These are phyloP conservation scores for Syngnathus scovelli DNA, from an alignment of 2,113 vertebrate genomes.

Conservation along the genomic window DNA sequence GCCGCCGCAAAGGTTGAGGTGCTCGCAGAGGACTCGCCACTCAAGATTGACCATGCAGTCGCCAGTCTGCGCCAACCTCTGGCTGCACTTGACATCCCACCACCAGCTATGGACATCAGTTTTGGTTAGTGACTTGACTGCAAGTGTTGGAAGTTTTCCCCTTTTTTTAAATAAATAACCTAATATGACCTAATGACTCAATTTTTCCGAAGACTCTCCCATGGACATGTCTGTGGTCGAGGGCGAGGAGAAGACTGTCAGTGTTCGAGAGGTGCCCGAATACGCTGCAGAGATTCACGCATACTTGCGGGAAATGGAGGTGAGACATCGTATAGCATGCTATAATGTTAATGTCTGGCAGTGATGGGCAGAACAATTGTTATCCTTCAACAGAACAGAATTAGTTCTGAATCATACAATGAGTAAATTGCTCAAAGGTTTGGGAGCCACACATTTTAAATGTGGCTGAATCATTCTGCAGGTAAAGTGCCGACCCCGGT, in stretches of 20 bases:
- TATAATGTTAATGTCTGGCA: no score
- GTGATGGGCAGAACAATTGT: no score
- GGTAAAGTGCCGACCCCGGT: conserved; percentile 87
- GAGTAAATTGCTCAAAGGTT: no score
- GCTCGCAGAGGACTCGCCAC: conserved; percentile 36
- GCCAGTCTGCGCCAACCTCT: conserved; percentile 77
- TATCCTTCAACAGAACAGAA: no score
- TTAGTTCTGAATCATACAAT: no score
- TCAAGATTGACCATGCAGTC: conserved; percentile 67
- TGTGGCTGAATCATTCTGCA: conserved; percentile 24
- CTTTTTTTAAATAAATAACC: neutral
- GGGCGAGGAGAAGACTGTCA: conserved; percentile 70
- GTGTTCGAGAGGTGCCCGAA: conserved; percentile 78
- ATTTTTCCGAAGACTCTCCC: conserved; percentile 76
- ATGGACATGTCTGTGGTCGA: conserved; percentile 91
- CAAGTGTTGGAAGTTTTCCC: no score
- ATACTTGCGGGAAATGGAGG: conserved; percentile 92
- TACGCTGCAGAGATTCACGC: conserved; percentile 85
- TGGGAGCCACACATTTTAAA: neutral
- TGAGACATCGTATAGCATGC: conserved; percentile 41
- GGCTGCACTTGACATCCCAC: conserved; percentile 71
- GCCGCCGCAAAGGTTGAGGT: conserved; percentile 32
- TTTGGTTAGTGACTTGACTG: conserved; percentile 68
- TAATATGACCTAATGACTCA: neutral
- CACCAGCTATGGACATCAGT: conserved; percentile 74